Base-by-base conservation (phyloP, 2,797 vertebrate genomes). In the Hapalemur alaotrensis region DNA sequence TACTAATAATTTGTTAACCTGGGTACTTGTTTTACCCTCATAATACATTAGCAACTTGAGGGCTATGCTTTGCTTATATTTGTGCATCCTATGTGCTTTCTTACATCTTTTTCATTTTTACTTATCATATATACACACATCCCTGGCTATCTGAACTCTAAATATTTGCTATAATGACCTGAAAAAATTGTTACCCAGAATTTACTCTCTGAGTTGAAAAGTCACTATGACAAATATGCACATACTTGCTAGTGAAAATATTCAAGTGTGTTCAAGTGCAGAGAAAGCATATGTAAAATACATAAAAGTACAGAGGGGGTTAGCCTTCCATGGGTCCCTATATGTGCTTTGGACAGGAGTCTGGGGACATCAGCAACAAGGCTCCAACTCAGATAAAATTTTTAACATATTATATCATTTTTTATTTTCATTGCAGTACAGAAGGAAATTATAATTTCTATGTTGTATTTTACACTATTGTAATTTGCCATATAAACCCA, bases 191-290 rank as follows among this genome's bases (percentile, higher is more conserved):
- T 35, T 86, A 86, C 23, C n/a, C 73, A 89, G 48, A 81, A 78
- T 81, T 89, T 54, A 91, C 30, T 85, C 43, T 87, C 4, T 61
- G 35, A 89, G 82, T 2, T 94, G 46, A 87, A 94, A 94, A 79
- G 54, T 79, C 18, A 87, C 25, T 75, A 54, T 46, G 75, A 80
- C 41, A 90, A 89, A 88, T 48, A 91, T 13, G 38, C 50, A 43
- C 10, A 30, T 35, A 78, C 13, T 52, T 65, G n/a, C 61, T 25
- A 82, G 76, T 57, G 57, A 93, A 82, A 76, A 54, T 32, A 82
- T 20, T 23, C 73, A 92, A 61, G 30, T 57, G 46, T 30, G 67
- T 57, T 82, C 13, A 78, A 82, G 52, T 25, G 3, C 32, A 96
- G 28, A 54, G 10, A 57, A 90, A 46, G 50, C 28, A 72, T 18